A percentile compares a stretch with the other conserved stretches of the same genome.
phyloP scores from a whole-genome alignment of 1,140 invertebrate species.

The Zaprionus vittiger region DNA sequence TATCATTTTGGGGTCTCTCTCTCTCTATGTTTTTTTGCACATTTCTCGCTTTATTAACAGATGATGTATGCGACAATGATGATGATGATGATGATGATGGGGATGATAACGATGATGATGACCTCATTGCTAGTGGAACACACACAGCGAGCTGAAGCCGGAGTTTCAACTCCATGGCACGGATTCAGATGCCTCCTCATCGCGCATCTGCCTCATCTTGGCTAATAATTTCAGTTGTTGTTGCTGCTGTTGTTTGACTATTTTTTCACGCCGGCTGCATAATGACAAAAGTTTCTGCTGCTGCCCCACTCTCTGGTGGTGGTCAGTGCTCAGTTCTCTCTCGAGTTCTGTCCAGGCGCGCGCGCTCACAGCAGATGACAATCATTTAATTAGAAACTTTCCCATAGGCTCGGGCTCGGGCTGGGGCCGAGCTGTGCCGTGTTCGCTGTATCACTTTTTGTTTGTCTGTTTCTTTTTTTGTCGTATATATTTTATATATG shows the following conservation, averaged over 20 bases:
- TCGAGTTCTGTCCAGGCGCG: conserved; percentile 52
- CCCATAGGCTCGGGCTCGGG: conserved; percentile 77
- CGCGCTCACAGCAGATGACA: conserved; percentile 77
- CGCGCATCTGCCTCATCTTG: conserved; percentile 59
- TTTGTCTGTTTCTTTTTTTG: conserved; percentile 38
- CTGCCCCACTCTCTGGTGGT: conserved; percentile 47
- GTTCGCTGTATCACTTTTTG: conserved; percentile 49
- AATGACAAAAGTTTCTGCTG: conserved; percentile 78
- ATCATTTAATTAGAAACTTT: conserved; percentile 84
- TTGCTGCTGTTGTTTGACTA: conserved; percentile 28
- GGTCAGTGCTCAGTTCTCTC: conserved; percentile 44
- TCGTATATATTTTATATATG: conserved; percentile 38
- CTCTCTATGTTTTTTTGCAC: conserved; percentile 24
- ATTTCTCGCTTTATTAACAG: conserved; percentile 45
- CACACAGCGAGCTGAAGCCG: conserved; percentile 25
- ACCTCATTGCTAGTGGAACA: conserved; percentile 54
- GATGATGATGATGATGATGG: conserved; percentile 32
- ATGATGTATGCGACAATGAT: conserved; percentile 54
- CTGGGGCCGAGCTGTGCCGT: conserved; percentile 33
- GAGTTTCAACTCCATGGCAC: conserved; percentile 26
- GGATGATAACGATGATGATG: conserved; percentile 48
- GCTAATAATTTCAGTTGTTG: conserved; percentile 75
- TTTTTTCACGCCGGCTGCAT: conserved; percentile 68
- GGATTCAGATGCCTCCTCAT: conserved; percentile 21
- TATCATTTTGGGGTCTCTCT: conserved; percentile 30